Conservation (phyloP, 2,888 invertebrate species). For the Cheilosia vulpina region DNA sequence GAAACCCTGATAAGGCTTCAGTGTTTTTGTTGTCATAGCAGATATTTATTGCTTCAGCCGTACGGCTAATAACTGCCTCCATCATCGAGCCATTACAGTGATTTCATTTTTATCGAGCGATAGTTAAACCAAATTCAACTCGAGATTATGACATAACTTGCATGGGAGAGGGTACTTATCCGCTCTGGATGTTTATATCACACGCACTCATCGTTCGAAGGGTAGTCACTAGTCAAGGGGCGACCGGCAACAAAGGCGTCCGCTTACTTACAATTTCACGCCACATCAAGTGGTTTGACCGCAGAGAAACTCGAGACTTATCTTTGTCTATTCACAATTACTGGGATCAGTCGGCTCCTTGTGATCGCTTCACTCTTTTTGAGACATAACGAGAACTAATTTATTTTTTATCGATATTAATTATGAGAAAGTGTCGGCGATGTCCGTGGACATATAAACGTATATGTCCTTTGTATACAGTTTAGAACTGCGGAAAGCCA, state of each 20-base stretch:
- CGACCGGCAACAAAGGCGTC: background rate
- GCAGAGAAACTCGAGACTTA: constrained; percentile 54
- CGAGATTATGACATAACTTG: constrained; percentile 71
- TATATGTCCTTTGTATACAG: constrained; percentile 17
- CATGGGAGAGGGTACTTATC: constrained; percentile 51
- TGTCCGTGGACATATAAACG: background rate
- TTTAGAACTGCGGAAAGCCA: constrained; percentile 42
- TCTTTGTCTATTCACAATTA: constrained; percentile 33
- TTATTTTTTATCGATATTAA: constrained; percentile 53
- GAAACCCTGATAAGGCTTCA: constrained; percentile 84
- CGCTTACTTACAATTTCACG: constrained; percentile 51
- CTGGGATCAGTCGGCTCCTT: constrained; percentile 42
- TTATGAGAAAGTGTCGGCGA: constrained; percentile 49
- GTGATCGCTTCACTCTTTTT: constrained; percentile 8
- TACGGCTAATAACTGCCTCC: constrained; percentile 73
- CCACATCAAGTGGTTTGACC: constrained; percentile 62
- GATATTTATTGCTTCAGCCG: constrained; percentile 73
- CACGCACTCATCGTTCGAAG: constrained; percentile 61
- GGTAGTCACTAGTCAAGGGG: background rate
- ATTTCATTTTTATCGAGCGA: constrained; percentile 66
- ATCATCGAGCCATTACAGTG: constrained; percentile 72
- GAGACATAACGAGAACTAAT: constrained; percentile 25
- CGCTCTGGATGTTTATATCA: constrained; percentile 58
- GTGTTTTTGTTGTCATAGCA: constrained; percentile 80
- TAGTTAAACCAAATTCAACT: constrained; percentile 65